Base-by-base conservation (phyloP, 2,113 vertebrate species). In the Gadus chalcogrammus region DNA sequence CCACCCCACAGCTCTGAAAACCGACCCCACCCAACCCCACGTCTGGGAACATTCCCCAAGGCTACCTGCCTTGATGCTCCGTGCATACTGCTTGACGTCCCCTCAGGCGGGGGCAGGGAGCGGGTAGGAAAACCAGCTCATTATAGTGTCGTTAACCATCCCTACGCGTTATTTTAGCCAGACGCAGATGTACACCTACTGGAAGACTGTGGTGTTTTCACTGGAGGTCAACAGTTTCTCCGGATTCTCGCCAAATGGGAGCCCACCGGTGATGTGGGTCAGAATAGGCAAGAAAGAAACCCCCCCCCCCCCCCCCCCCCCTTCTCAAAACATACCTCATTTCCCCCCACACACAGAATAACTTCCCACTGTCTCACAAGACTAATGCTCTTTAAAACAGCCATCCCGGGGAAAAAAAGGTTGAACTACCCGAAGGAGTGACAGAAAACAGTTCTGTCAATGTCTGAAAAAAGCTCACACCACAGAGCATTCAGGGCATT, bases 141-240 rank as follows among this genome's bases (percentile, higher is more conserved):
- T 82, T 72, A 73, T 42, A n/a, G 8, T 20, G 31, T 67, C 67
- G 81, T 79, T 75, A 77, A 78, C 81, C 59, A 75, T 71, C 52
- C 69, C 61, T 73, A 28, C 6, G 69, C 62, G 70, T 70, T 56
- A 77, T 63, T 74, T 70, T 66, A 75, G 53, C 65, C 77, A 56
- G 31, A 65, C 77, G 48, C 24, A 71, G 22, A n/a, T 53, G 15
- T 18, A 60, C 38, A 18, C 56, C 61, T 48, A 24, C 53, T 31
- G 69, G 72, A 73, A 72, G 53, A 61, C 60, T 8, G 17, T 67
- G 64, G 38, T 53, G 72, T 76, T 68, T 75, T 64, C 65, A 58
- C 70, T 78, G 73, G 70, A 62, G 20, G 4, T 35, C 31, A 35
- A 9, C 35, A 28, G 22, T 58, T 62, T 28, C 61, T 69, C 28